A percentile compares a stretch with the other conserved stretches of the same genome.
These are phyloP conservation scores for Drosophila nigromelanica DNA, from an alignment of 1,140 invertebrate genomes.

Conservation along the genomic window DNA sequence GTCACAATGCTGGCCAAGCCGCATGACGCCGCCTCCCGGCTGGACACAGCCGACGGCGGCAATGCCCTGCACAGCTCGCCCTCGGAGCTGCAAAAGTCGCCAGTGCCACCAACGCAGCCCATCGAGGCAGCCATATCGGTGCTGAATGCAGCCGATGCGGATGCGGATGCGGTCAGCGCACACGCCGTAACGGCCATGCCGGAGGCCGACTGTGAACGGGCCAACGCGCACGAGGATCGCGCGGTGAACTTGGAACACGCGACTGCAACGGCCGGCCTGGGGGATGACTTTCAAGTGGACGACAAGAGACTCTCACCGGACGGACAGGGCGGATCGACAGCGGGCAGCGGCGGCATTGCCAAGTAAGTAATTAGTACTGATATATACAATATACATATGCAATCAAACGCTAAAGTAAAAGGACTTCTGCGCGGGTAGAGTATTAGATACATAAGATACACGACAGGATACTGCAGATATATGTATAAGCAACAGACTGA, in stretches of 20 bases:
- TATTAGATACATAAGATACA: no score
- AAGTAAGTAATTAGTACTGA: constrained; percentile 53
- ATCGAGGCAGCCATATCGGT: constrained; percentile 81
- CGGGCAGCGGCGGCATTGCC: constrained; percentile 61
- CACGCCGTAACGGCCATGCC: constrained; percentile 67
- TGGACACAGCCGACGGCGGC: constrained; percentile 69
- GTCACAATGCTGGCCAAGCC: constrained; percentile 56
- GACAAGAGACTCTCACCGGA: constrained; percentile 74
- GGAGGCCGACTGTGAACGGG: constrained; percentile 71
- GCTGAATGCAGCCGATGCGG: constrained; percentile 50
- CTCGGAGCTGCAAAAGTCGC: constrained; percentile 64
- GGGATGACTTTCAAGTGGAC: constrained; percentile 70
- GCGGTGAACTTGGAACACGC: constrained; percentile 33
- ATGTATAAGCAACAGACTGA: no score
- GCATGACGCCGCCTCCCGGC: constrained; percentile 52
- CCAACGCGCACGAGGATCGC: constrained; percentile 53
- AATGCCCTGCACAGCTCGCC: constrained; percentile 38
- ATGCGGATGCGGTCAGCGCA: constrained; percentile 27
- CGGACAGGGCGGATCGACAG: constrained; percentile 73
- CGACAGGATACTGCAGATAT: no score
- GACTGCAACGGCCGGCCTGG: constrained; percentile 40
- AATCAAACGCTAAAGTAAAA: no score
- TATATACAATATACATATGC: no score
- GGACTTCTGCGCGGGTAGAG: no score
- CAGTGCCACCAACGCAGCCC: constrained; percentile 72